Evolutionary conservation across 1,140 invertebrate genomes (phyloP), one percentile per base, ranked within the genome.

Genomic region (Bombus picipes): DNA sequence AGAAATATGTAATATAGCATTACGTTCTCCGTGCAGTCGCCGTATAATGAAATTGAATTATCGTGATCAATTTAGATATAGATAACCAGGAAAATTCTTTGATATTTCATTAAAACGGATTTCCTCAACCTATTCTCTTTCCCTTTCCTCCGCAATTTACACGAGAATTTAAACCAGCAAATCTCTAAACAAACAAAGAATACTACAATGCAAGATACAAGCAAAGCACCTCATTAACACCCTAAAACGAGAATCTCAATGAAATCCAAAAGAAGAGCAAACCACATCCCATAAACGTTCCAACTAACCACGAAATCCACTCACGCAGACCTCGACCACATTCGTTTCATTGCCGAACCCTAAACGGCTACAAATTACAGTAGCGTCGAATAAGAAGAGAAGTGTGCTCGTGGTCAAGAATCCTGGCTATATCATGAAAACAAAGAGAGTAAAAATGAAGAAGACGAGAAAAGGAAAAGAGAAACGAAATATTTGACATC

Each of bases 1-100:
- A 32, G n/a, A 79, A 83, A 71, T 88, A 75, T 32, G 39, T 68
- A 53, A 70, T 66, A 39, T 71, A 68, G 73, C 70, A 68, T 74
- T 75, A 41, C 57, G 18, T 72, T 47, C 57, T 37, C 32, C 22
- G 43, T 3, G 12, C 43, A 28, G 65, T n/a, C 53, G 66, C 0
- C 22, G 22, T 34, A 15, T 37, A 81, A 81, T 22, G 47, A 53
- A 53, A 53, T 22, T 22, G 47, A 53, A 53, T 22, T 43, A 18
- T 73, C 18, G n/a, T n/a, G 39, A 73, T 0, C 32, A 28, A 28
- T 75, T 34, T 37, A 34, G 47, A 53, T 53, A 53, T 22, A 22
- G 47, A 22, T 22, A 53, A 22, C 5, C 18, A 8, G 47, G 47
- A 22, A 53, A 53, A 53, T 22, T 53, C 18, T 22, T 53, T 22